Evolutionary conservation across 2,113 vertebrate genomes (phyloP).

Genomic region (Sylvilagus bachmani): DNA sequence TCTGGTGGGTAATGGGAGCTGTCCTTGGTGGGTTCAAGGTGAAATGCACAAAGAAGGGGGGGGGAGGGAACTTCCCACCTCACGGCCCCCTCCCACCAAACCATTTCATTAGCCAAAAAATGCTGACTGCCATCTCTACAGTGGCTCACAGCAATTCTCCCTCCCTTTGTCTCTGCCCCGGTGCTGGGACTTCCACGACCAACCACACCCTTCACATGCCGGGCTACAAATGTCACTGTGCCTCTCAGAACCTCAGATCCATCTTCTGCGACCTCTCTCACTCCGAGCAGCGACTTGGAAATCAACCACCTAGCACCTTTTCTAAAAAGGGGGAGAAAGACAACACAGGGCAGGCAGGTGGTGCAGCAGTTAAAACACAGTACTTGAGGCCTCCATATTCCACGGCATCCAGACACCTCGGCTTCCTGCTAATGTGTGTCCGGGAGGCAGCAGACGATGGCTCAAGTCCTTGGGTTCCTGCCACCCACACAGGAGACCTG

Average conservation of each 20-base stretch:
- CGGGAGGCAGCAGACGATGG: too few relatives aligned
- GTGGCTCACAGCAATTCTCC: background rate
- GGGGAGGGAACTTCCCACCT: background rate
- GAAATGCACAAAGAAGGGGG: background rate
- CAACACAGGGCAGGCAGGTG: too few relatives aligned
- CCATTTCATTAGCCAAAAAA: constrained; percentile 68
- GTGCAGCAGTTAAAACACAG: too few relatives aligned
- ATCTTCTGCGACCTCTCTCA: background rate
- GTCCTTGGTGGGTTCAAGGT: background rate
- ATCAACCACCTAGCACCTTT: background rate
- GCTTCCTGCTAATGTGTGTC: too few relatives aligned
- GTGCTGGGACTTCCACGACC: accelerated
- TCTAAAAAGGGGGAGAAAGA: too few relatives aligned
- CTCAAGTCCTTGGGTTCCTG: too few relatives aligned
- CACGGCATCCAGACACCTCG: too few relatives aligned
- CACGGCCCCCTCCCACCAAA: constrained; percentile 37
- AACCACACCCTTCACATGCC: background rate
- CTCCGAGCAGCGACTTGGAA: constrained; percentile 33
- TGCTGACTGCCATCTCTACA: constrained; percentile 13
- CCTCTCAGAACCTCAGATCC: background rate
- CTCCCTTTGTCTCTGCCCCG: background rate
- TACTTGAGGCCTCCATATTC: too few relatives aligned
- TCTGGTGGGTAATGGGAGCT: constrained; percentile 38
- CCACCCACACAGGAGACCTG: too few relatives aligned
- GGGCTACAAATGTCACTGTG: too few relatives aligned